Percentiles rank a stretch among this genome's conserved stretches.
phyloP scores from a whole-genome alignment of 2,113 vertebrate genomes.

The Nycticebus coucang region DNA sequence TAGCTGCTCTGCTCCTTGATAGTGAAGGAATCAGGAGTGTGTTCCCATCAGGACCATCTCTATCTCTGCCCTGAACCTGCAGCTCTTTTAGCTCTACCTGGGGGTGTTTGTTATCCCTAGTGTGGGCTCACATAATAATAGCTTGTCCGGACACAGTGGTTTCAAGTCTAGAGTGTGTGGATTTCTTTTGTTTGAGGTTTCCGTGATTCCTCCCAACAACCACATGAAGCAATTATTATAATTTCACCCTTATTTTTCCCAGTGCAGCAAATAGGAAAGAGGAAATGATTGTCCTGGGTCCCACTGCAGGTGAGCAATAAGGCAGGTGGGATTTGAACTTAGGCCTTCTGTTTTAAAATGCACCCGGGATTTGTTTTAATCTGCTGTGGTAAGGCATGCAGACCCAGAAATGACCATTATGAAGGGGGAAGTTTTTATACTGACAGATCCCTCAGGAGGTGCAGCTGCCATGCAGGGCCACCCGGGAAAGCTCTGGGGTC shows the following conservation, averaged over 20 bases:
- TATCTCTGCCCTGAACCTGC: neutral
- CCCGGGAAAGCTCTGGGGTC: fast-evolving
- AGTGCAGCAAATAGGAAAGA: neutral
- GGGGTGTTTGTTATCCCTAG: neutral
- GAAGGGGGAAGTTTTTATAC: neutral
- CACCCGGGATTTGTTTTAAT: neutral
- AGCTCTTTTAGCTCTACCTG: neutral
- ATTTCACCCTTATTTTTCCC: neutral
- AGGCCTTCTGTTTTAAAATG: neutral
- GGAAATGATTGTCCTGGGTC: neutral
- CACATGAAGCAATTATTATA: neutral
- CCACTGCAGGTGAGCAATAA: neutral
- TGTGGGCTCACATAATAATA: neutral
- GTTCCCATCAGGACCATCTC: neutral
- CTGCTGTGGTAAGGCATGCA: neutral
- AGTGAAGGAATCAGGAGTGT: neutral
- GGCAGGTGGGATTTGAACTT: neutral
- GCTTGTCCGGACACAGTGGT: neutral
- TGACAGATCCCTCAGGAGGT: neutral
- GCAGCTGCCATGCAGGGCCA: fast-evolving
- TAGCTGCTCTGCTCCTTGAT: neutral
- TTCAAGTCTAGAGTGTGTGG: neutral
- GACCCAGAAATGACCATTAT: neutral
- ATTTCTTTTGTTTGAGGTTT: neutral
- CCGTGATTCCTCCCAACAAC: neutral